A percentile compares a stretch with the other conserved stretches of the same genome.
Conservation (phyloP, 2,797 vertebrate genomes). For the Aselliscus stoliczkanus region DNA sequence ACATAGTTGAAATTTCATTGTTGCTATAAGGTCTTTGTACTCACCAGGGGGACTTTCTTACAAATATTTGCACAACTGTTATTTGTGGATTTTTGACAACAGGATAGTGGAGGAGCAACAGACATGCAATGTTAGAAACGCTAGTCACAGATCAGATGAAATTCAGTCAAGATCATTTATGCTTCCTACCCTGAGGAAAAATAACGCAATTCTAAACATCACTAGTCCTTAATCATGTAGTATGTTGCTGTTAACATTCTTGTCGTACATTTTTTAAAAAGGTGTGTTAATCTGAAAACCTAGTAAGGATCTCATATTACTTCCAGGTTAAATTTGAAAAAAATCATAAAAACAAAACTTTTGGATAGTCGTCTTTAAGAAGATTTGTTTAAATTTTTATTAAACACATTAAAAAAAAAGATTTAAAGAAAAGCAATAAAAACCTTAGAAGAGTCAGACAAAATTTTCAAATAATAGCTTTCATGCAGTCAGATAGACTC, state of each 20-base stretch:
- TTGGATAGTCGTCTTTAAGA: not conserved
- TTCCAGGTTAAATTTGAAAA: not conserved
- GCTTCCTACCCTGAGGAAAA: not conserved
- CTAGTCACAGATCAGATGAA: not conserved
- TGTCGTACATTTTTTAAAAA: not conserved
- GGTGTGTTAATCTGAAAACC: not conserved
- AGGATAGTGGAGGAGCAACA: slow-evolving; percentile 23
- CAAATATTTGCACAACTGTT: slow-evolving; percentile 71
- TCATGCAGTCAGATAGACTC: not conserved
- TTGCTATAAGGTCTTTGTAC: slow-evolving; percentile 47
- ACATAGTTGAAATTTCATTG: slow-evolving; percentile 32
- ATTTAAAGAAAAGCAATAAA: slow-evolving; percentile 17
- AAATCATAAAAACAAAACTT: not conserved
- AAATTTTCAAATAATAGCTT: not conserved
- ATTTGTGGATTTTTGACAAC: slow-evolving; percentile 63
- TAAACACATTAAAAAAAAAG: not conserved
- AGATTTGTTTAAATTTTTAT: slow-evolving; percentile 30
- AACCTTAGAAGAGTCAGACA: not conserved
- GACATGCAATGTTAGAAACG: not conserved
- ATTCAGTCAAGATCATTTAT: not conserved
- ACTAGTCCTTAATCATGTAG: not conserved
- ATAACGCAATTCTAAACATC: not conserved
- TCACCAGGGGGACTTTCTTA: slow-evolving; percentile 44
- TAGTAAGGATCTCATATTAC: not conserved
- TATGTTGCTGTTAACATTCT: not conserved